Conservation (phyloP, 2,888 invertebrate genomes). For the Malacosoma neustria region DNA sequence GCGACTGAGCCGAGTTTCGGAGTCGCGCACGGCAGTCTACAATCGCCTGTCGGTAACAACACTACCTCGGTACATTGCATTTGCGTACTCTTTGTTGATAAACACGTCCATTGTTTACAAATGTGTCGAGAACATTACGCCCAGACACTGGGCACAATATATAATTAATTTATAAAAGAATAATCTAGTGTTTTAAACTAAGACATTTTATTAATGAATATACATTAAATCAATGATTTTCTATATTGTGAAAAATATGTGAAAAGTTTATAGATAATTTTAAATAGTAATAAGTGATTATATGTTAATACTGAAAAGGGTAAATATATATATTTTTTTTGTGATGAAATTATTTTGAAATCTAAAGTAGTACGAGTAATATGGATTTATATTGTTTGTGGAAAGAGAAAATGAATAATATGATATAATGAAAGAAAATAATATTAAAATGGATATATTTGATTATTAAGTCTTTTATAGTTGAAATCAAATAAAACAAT, state of each 20-base stretch:
- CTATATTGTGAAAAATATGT: neutral
- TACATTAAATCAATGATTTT: neutral
- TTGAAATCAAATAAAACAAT: no score
- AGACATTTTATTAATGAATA: no score
- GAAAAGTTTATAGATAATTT: neutral
- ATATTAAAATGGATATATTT: no score
- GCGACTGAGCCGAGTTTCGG: neutral
- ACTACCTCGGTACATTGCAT: neutral
- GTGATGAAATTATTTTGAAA: no score
- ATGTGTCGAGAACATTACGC: neutral
- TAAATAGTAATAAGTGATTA: neutral
- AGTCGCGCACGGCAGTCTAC: neutral
- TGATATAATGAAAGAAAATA: no score
- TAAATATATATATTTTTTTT: no score
- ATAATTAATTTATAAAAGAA: slow-evolving; percentile 1
- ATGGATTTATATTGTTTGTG: no score
- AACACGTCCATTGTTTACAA: neutral
- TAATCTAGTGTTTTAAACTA: no score
- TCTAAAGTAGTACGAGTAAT: no score
- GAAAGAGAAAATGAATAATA: no score
- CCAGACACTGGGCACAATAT: neutral
- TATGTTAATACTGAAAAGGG: slow-evolving; percentile 5
- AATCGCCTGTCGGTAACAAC: neutral
- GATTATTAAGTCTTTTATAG: no score
- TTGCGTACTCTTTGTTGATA: neutral